Base-by-base conservation (phyloP, 1,140 invertebrate genomes). In the Pseudachorutes palmiensis region DNA sequence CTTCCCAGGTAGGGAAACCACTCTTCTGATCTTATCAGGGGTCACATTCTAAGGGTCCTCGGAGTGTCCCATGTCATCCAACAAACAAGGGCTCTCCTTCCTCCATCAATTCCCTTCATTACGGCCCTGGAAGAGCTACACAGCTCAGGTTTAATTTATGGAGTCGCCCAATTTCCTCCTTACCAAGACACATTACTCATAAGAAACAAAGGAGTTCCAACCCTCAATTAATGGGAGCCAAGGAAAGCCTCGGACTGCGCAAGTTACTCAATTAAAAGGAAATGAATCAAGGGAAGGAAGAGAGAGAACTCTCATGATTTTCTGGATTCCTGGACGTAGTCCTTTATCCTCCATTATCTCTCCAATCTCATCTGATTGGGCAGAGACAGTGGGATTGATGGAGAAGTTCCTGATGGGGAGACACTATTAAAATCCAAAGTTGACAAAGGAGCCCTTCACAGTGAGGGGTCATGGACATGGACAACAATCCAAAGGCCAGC, bases 111-210 rank as follows among this genome's bases (percentile, higher is more conserved):
- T 45, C 36, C 19, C 36, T 19, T 45, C 36, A n/a, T n/a, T n/a
- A n/a, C n/a, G n/a, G n/a, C n/a, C n/a, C n/a, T n/a, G n/a, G n/a
- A n/a, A n/a, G n/a, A n/a, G n/a, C n/a, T n/a, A n/a, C n/a, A n/a
- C n/a, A n/a, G n/a, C n/a, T n/a, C n/a, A n/a, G n/a, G 36, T 45
- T 12, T 45, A 45, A 45, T 45, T 45, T 45, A 45, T 45, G 19
- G 36, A 45, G 36, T 45, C 36, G 36, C 36, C 36, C 36, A 45
- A 45, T 45, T 45, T 45, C 36, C 36, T 45, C 36, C 36, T 45
- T 45, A n/a, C 36, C 36, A 45, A 45, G 36, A 45, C 36, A 45
- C 36, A 45, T 45, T 45, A 45, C 36, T 45, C 36, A 45, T 45
- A 9, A 45, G 19, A 45, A 45, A 19, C 19, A 12, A 9, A 45